Evolutionary conservation across 1,140 invertebrate species (phyloP).

Genomic region (Mylabris phalerata): DNA sequence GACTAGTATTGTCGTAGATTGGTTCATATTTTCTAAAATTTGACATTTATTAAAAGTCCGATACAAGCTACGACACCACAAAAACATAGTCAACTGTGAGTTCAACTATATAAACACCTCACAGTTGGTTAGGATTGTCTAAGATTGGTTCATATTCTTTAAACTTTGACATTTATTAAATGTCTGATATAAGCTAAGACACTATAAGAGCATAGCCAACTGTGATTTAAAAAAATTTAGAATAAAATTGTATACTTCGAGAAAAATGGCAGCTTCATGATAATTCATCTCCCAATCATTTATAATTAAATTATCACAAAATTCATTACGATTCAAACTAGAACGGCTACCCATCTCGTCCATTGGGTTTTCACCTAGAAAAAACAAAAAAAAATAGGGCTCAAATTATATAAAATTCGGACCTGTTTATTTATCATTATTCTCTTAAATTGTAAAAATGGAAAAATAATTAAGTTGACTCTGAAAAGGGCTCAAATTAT

Average conservation of each 20-base stretch:
- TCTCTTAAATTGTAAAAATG: no score
- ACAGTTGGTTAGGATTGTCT: no score
- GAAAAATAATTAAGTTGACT: no score
- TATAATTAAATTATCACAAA: constrained; percentile 2
- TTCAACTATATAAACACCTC: no score
- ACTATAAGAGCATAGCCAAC: background rate
- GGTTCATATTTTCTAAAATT: background rate
- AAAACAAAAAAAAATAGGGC: background rate
- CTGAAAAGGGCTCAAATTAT: background rate
- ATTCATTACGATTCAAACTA: constrained; percentile 37
- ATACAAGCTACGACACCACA: no score
- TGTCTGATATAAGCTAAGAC: no score
- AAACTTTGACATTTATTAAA: no score
- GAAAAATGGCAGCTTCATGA: constrained; percentile 81
- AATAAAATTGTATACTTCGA: constrained; percentile 51
- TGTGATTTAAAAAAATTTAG: background rate
- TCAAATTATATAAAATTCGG: background rate
- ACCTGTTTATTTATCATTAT: no score
- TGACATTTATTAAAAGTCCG: no score
- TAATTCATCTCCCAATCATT: constrained; percentile 84
- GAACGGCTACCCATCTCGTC: constrained; percentile 43
- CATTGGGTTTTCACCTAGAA: constrained; percentile 12
- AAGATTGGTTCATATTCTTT: background rate
- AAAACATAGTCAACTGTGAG: no score
- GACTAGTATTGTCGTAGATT: no score